These are phyloP conservation scores for Rhea americana DNA, from an alignment of 2,113 vertebrate genomes.

Conservation along the genomic window DNA sequence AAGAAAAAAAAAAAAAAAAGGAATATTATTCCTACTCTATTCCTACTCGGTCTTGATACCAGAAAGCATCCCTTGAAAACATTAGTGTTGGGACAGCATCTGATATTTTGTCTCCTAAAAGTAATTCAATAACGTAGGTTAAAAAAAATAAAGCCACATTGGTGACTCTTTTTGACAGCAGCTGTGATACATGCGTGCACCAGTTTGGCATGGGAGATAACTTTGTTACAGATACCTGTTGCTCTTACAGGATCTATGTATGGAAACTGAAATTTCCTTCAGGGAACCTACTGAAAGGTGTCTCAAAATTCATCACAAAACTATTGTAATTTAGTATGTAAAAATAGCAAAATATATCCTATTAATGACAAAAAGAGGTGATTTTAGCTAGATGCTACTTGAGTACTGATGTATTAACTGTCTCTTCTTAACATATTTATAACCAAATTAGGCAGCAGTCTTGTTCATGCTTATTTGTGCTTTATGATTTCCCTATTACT, in stretches of 20 bases:
- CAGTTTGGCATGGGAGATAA: neutral
- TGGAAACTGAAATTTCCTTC: neutral
- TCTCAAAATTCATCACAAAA: neutral
- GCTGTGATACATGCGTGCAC: neutral
- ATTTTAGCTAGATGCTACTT: neutral
- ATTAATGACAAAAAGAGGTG: neutral
- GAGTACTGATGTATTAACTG: neutral
- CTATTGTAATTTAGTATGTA: neutral
- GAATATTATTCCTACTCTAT: neutral
- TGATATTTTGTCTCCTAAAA: neutral
- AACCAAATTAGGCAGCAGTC: neutral
- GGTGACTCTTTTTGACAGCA: neutral
- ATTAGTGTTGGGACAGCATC: neutral
- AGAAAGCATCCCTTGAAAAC: neutral
- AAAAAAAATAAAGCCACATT: neutral
- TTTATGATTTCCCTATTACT: neutral
- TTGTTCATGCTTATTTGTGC: neutral
- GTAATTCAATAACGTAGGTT: neutral
- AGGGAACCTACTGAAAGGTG: neutral
- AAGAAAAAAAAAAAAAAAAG: neutral
- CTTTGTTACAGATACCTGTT: neutral
- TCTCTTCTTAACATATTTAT: neutral
- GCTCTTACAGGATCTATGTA: neutral
- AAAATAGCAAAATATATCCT: neutral
- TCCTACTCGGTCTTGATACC: neutral